These are phyloP conservation scores for Acleris literana DNA, from an alignment of 2,888 invertebrate genomes.

Conservation along the genomic window DNA sequence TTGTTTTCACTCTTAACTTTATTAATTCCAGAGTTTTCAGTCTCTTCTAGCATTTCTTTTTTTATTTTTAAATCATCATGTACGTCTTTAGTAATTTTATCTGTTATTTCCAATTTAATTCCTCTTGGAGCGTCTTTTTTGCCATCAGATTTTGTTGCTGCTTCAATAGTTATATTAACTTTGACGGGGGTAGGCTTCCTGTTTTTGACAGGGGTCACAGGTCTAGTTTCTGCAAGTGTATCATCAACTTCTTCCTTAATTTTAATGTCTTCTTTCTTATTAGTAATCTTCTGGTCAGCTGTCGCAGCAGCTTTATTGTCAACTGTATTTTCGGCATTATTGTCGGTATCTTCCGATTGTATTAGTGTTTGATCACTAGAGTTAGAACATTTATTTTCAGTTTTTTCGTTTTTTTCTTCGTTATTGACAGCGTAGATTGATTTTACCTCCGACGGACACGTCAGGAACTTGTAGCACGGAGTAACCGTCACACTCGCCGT, in stretches of 20 bases:
- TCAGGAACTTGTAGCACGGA: conserved; percentile 61
- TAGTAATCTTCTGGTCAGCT: conserved; percentile 15
- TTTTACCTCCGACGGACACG: conserved; percentile 58
- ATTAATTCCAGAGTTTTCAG: neutral
- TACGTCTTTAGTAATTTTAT: neutral
- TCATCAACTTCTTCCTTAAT: conserved; percentile 1
- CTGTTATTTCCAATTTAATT: conserved; percentile 6
- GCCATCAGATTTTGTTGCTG: neutral
- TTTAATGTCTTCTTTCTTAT: conserved; percentile 9
- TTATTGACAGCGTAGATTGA: conserved; percentile 44
- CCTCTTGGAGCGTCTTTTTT: conserved; percentile 1
- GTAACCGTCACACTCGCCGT: conserved; percentile 53
- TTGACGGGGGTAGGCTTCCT: neutral
- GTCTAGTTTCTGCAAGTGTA: conserved; percentile 15
- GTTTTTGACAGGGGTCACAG: conserved; percentile 19
- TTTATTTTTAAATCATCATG: neutral
- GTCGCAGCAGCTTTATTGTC: conserved; percentile 8
- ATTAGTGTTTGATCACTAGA: conserved; percentile 23
- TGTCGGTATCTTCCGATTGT: neutral
- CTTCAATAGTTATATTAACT: conserved; percentile 11
- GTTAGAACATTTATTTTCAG: conserved; percentile 30
- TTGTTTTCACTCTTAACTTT: conserved; percentile 2
- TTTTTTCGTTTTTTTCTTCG: conserved; percentile 5
- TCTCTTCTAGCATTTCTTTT: conserved; percentile 9
- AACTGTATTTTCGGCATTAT: conserved; percentile 5